phyloP scores from a whole-genome alignment of 2,113 vertebrate species.

The Megatriorchis doriae region DNA sequence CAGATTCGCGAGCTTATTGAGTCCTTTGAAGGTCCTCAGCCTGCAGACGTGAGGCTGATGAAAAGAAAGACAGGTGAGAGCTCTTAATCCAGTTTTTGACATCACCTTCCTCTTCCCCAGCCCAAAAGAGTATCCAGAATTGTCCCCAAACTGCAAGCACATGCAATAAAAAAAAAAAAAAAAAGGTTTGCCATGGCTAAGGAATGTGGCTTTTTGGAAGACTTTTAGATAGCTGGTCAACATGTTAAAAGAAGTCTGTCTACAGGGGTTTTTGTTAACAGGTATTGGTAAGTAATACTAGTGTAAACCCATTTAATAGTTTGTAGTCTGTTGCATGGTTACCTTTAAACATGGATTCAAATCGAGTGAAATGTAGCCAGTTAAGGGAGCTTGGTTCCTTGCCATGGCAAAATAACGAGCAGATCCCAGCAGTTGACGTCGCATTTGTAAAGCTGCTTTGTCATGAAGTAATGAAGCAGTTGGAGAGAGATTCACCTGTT shows the following conservation, averaged over 20 bases:
- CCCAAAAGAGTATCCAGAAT: slow-evolving; percentile 76
- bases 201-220: slow-evolving; percentile 80
- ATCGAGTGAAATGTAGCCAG: slow-evolving; percentile 67
- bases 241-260: slow-evolving; percentile 67
- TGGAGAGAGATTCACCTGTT: slow-evolving; percentile 98
- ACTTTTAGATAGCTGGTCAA: slow-evolving; percentile 72
- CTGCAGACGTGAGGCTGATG: slow-evolving; percentile 96
- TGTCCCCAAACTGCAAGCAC: slow-evolving; percentile 87
- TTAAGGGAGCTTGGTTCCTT: slow-evolving; percentile 84
- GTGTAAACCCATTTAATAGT: slow-evolving; percentile 66
- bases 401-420: slow-evolving; percentile 92
- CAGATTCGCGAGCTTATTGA: slow-evolving; percentile 94
- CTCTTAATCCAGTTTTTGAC: slow-evolving; percentile 65
- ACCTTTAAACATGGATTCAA: slow-evolving; percentile 73
- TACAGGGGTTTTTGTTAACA: slow-evolving; percentile 66
- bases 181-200: slow-evolving; percentile 90
- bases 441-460: slow-evolving; percentile 88
- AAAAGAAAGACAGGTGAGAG: slow-evolving; percentile 99
- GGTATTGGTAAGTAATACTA: slow-evolving; percentile 77
- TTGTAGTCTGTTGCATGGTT: slow-evolving; percentile 80
- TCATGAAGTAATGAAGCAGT: slow-evolving; percentile 94
- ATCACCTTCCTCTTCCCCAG: slow-evolving; percentile 78
- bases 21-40: slow-evolving; percentile 95
- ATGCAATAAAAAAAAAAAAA: slow-evolving; percentile 71
- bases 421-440: slow-evolving; percentile 84